phyloP scores from a whole-genome alignment of 2,113 vertebrate genomes.

The Columba livia region DNA sequence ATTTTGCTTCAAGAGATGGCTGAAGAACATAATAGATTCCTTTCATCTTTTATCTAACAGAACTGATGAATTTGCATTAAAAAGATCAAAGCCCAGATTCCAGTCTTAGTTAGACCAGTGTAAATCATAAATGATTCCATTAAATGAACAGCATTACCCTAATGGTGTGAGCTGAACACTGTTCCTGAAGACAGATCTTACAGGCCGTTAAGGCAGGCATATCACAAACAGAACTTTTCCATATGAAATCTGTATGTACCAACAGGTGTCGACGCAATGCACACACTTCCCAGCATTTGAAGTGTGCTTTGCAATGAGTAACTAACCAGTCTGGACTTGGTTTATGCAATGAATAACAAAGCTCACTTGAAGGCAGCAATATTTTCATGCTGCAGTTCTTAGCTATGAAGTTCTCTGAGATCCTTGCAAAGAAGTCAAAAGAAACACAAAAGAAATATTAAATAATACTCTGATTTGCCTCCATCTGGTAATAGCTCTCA shows the following conservation, averaged over 20 bases:
- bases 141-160: neutral
- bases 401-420: neutral
- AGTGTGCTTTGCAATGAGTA: neutral
- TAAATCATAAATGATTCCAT: neutral
- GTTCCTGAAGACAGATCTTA: neutral
- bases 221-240: neutral
- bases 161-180: neutral
- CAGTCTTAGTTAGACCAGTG: neutral
- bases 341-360: neutral
- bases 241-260: rapidly evolving
- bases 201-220: neutral
- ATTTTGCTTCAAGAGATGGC: slow-evolving; percentile 25
- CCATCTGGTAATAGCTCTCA: neutral
- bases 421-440: neutral
- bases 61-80: slow-evolving; percentile 40
- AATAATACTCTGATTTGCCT: neutral
- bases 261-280: neutral
- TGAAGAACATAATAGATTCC: neutral
- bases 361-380: neutral
- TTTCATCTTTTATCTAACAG: slow-evolving; percentile 47
- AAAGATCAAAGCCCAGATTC: slow-evolving; percentile 23
- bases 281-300: neutral
- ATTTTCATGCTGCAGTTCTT: neutral
- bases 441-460: neutral
- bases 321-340: neutral